Evolutionary conservation across 2,113 vertebrate genomes (phyloP), one percentile per base, ranked within the genome.

Genomic region (Chrysochloris asiatica): DNA sequence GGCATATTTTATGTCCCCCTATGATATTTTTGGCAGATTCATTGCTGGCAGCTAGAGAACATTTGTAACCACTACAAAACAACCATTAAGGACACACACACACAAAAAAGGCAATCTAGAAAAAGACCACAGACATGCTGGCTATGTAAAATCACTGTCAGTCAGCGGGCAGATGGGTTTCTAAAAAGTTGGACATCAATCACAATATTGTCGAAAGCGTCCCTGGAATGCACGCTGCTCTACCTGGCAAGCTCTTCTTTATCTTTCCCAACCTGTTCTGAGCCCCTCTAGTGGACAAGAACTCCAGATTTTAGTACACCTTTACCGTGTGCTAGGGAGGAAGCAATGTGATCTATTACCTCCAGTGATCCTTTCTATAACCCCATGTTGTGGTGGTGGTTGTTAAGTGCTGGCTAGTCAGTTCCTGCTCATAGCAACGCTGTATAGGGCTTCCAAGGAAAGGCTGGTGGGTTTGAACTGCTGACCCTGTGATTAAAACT

Each of bases 151-250:
- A 94, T 81, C 77, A 91, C 88, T 96, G 92, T 96, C 94, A 96
- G 86, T 95, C 89, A 92, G 92, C 63, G 45, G 90, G 77, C 96
- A 95, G 90, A 94, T 95, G 96, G 93, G 72, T 88, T 95, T 89
- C 91, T 90, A 65, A 54, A 92, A 94, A 95, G 71, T 86, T 93
- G 93, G 93, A 86, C 80, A 94, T 89, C 90, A 94, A 95, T 93
- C 86, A 93, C 81, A 94, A 83, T 93, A 86, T 92, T 95, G 90
- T 92, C 30, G 22, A 92, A 87, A 92, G 83, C 33, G 80, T 88
- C 76, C 88, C 91, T 80, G 36, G 86, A 92, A 83, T 14, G 76
- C 88, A 90, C 73, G 79, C 86, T 54, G 81, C 72, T 95, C 76
- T 83, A 94, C 86, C 94, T 93, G 95, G 95, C 79, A 95, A 54